phyloP scores from a whole-genome alignment of 2,797 vertebrate species.

The Propithecus deckenii region DNA sequence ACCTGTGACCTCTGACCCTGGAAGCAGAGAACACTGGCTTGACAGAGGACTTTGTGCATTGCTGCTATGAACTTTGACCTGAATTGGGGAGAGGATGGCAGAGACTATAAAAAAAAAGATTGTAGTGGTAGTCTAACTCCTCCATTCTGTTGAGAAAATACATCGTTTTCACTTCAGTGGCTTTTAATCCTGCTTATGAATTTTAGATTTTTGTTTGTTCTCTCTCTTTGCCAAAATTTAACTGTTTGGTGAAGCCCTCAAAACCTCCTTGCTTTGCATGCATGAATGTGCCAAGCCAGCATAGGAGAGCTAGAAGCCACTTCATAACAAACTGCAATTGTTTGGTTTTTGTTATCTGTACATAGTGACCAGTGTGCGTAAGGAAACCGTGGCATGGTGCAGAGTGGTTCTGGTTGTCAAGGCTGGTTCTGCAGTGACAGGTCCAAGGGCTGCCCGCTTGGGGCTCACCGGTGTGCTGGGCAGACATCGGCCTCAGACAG shows the following conservation, averaged over 20 bases:
- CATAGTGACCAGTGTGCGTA: conserved; percentile 61
- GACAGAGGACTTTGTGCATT: conserved; percentile 87
- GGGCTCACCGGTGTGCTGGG: conserved; percentile 70
- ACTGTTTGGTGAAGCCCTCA: conserved; percentile 83
- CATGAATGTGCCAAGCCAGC: conserved; percentile 93
- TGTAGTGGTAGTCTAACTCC: conserved; percentile 87
- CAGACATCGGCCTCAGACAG: conserved; percentile 68
- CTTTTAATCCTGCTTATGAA: conserved; percentile 87
- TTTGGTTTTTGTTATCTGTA: conserved; percentile 72
- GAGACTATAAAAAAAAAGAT: conserved; percentile 73
- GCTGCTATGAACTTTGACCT: conserved; percentile 93
- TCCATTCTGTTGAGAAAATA: conserved; percentile 81
- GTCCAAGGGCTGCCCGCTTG: conserved; percentile 75
- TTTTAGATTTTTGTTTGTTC: conserved; percentile 82
- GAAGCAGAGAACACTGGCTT: conserved; percentile 82
- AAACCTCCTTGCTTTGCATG: conserved; percentile 94
- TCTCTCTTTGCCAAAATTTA: conserved; percentile 87
- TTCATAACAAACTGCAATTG: conserved; percentile 65
- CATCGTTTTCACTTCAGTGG: conserved; percentile 83
- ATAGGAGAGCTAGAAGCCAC: conserved; percentile 78
- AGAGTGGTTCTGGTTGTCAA: conserved; percentile 58
- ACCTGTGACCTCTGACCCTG: conserved; percentile 77
- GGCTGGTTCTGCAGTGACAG: conserved; percentile 74
- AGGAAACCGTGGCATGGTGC: conserved; percentile 48
- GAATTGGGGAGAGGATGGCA: conserved; percentile 85